phyloP scores from a whole-genome alignment of 2,888 invertebrate species.

The Arrhopalites spinosus region DNA sequence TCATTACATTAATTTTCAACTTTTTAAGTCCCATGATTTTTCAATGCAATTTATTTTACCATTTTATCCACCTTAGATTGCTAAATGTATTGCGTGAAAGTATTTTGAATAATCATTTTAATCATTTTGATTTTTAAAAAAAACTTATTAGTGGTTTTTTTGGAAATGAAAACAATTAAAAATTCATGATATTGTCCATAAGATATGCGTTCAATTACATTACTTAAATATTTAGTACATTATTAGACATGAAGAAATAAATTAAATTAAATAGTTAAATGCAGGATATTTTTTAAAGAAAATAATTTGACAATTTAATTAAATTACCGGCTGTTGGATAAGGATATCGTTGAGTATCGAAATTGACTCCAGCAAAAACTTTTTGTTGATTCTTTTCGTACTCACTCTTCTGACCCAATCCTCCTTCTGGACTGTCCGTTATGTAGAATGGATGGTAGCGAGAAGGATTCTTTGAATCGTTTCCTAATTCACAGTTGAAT shows the following conservation, averaged over 20 bases:
- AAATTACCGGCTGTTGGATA: slow-evolving; percentile 74
- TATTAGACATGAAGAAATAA: neutral
- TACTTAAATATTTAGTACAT: neutral
- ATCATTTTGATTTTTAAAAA: neutral
- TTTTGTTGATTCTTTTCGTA: slow-evolving; percentile 72
- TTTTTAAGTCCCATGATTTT: neutral
- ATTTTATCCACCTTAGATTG: slow-evolving; percentile 24
- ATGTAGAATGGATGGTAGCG: slow-evolving; percentile 92
- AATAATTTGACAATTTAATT: neutral
- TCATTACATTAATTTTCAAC: neutral
- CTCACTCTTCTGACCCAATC: slow-evolving; percentile 77
- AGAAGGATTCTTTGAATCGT: slow-evolving; percentile 77
- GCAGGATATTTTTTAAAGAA: neutral
- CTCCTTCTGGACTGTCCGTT: slow-evolving; percentile 83
- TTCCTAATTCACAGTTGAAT: too few relatives aligned
- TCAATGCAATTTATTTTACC: slow-evolving; percentile 27
- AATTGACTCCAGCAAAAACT: slow-evolving; percentile 80
- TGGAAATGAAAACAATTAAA: neutral
- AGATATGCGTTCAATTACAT: neutral
- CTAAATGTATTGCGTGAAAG: slow-evolving; percentile 30
- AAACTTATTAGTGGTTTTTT: neutral
- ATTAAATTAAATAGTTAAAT: neutral
- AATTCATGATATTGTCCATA: neutral
- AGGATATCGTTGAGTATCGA: slow-evolving; percentile 75
- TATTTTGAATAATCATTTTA: neutral